Base-by-base conservation (phyloP, 1,140 invertebrate genomes). In the Marisa cornuarietis region DNA sequence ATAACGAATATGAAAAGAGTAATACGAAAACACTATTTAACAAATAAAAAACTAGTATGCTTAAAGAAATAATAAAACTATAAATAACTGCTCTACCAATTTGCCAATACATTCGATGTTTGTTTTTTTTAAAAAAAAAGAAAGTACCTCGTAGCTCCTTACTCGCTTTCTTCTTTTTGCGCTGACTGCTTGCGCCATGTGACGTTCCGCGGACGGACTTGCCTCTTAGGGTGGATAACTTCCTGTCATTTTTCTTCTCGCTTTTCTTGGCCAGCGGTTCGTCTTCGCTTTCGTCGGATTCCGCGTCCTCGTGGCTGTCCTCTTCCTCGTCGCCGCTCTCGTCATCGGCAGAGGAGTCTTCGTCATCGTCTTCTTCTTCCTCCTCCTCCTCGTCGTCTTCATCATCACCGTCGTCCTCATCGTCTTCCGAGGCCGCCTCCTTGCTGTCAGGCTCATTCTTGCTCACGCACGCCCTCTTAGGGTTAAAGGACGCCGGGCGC, bases 301-400 rank as follows among this genome's bases (percentile, higher is more conserved):
- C 66, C 31, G 0, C 66, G 11, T 68, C 66, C 22, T 68, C 62
- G 2, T 65, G 18, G 18, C 24, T 24, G 18, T 65, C 62, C 7
- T 65, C 66, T 14, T 68, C 22, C 22, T 68, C 66, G 11, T 68
- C 66, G 31, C 10, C 31, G 31, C 51, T 51, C 18, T 42, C 31
- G 10, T 14, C 13, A 26, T n/a, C 14, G n/a, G 14, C 66, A 69
- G 82, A 81, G 54, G 75, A 74, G 26, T 83, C 80, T 81, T 82
- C 74, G 24, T 85, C 85, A 49, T 85, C 81, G n/a, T 81, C 76
- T 0, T 81, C 79, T 16, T 81, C 74, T 13, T 71, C 79, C 6
- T 78, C 62, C 42, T 77, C 77, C 24, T 65, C 49, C 8, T 81
- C 71, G 6, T 75, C 63, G 7, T 78, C 76, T 1, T 78, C 80